Percentiles rank a stretch among this genome's conserved stretches.
phyloP scores from a whole-genome alignment of 2,113 vertebrate genomes.

The Gobiocypris rarus region DNA sequence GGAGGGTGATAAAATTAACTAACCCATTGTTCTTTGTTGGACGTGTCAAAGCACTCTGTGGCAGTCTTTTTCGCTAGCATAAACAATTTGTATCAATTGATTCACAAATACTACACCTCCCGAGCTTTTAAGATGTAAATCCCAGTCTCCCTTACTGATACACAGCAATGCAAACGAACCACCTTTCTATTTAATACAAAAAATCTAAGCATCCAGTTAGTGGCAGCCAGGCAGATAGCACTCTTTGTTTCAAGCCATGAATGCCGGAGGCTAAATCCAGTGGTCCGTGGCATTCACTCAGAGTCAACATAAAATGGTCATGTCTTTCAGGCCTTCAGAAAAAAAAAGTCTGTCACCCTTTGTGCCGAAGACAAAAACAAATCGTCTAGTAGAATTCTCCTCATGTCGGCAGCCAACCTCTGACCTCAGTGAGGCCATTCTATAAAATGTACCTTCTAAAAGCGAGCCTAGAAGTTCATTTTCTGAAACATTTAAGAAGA shows the following conservation, averaged over 20 bases:
- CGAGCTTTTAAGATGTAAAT: background rate
- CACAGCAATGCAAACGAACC: background rate
- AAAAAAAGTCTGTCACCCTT: constrained; percentile 52
- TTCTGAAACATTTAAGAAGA: background rate
- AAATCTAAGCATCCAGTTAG: background rate
- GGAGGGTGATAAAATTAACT: constrained; percentile 48
- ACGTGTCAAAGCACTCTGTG: constrained; percentile 43
- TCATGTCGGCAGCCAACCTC: constrained; percentile 51
- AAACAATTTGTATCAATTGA: constrained; percentile 22
- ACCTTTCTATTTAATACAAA: background rate
- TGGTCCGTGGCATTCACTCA: constrained; percentile 78
- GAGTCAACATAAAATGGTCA: constrained; percentile 79
- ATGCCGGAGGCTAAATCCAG: constrained; percentile 78
- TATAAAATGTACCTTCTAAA: background rate
- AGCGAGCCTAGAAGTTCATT: background rate
- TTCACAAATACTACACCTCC: background rate
- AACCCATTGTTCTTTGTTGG: constrained; percentile 48
- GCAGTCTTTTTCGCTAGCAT: constrained; percentile 26
- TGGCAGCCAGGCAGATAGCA: background rate
- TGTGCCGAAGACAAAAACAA: constrained; percentile 51
- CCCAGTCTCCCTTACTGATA: background rate
- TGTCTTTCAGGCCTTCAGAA: constrained; percentile 73
- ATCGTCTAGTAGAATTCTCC: constrained; percentile 48
- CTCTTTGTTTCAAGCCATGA: constrained; percentile 69
- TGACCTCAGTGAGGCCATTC: constrained; percentile 43